Base-by-base conservation (phyloP, 2,888 invertebrate genomes). In the Drosophila ustulata region DNA sequence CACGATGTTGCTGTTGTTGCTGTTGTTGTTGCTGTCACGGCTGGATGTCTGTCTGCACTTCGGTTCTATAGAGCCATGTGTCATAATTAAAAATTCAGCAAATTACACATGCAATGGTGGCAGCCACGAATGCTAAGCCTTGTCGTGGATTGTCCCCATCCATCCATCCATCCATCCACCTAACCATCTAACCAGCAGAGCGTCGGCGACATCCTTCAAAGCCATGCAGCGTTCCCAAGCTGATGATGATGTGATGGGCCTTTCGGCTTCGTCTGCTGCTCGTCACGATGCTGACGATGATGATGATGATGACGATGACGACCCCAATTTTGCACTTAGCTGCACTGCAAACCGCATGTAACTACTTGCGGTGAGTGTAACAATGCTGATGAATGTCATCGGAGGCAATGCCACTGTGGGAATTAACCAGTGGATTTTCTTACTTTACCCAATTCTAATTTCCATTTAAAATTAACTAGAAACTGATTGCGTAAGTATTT, bases 31-130 rank as follows among this genome's bases (percentile, higher is more conserved):
- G 26, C 53, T 37, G 45, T 68, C 63, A 52, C 59, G 30, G 11
- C 32, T 9, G 37, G 11, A 11, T 37, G 37, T n/a, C 32, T 50
- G 43, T 18, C 37, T 59, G 51, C 34, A 46, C 51, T 56, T 13
- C 57, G 52, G 66, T 51, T 30, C 61, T 55, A 50, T 57, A 23
- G 49, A 57, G 57, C 53, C 57, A 59, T 68, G 72, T 75, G 69
- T 66, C 72, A 75, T 80, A 82, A 82, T 85, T 85, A 82, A 85
- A 85, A 85, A 85, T 85, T 82, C 78, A 80, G 66, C 71, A 80
- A 78, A 85, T 82, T 82, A 80, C 75, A 82, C 65, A 80, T 79
- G 83, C 64, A 70, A 58, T 26, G 13, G 65, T 32, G 45, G 28
- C 64, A 53, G 39, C 39, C 51, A 59, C 59, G 25, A 53, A 46